These are phyloP conservation scores for Capitella teleta DNA, from an alignment of 1,140 invertebrate species.

Conservation along the genomic window DNA sequence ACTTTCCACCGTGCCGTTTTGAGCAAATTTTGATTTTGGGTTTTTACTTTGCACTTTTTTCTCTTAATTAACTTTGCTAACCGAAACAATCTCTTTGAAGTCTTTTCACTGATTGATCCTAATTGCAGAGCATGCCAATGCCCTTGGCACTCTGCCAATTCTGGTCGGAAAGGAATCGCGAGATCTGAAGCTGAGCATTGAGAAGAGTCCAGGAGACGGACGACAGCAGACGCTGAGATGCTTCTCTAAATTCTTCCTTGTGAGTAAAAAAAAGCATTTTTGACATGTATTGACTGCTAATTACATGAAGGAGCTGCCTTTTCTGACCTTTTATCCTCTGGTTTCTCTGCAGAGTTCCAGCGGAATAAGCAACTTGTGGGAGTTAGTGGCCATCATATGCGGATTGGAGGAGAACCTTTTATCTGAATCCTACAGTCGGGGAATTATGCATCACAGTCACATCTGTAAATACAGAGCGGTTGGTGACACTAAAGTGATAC, in stretches of 20 bases:
- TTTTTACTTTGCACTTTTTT: too few species aligned
- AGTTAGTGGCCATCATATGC: constrained; percentile 37
- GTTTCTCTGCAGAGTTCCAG: neutral
- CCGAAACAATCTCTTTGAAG: too few species aligned
- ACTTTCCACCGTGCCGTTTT: too few species aligned
- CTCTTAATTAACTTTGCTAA: too few species aligned
- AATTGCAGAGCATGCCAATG: constrained; percentile 21
- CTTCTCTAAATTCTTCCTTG: constrained; percentile 31
- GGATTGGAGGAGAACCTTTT: constrained; percentile 30
- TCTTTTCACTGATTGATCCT: neutral
- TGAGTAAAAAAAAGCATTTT: too few species aligned
- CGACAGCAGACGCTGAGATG: constrained; percentile 14
- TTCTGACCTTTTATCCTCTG: neutral
- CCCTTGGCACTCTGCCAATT: constrained; percentile 16
- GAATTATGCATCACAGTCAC: constrained; percentile 43
- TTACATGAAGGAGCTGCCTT: too few species aligned
- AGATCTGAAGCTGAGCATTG: constrained; percentile 17
- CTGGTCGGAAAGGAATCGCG: constrained; percentile 23
- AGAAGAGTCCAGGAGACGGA: constrained; percentile 11
- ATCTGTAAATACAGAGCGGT: constrained; percentile 35
- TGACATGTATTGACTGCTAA: too few species aligned
- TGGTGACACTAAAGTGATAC: too few species aligned
- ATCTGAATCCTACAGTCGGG: constrained; percentile 32
- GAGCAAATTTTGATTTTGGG: too few species aligned
- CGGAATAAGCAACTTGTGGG: constrained; percentile 42